Conservation (phyloP, 1,140 invertebrate genomes). For the Centruroides sculpturatus region DNA sequence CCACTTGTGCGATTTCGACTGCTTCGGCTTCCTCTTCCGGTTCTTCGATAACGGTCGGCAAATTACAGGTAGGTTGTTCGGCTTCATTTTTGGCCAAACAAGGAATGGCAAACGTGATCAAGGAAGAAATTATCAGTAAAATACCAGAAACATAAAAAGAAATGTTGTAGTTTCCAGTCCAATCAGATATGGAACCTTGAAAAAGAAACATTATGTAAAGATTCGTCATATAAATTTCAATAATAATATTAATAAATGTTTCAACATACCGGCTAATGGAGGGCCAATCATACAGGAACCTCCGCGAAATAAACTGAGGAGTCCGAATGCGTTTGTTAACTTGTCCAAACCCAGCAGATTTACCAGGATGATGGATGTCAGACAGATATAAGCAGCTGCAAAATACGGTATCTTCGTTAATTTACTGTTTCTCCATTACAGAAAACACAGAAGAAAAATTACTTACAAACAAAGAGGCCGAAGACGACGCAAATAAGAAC, state of each 20-base stretch:
- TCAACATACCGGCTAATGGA: conserved; percentile 19
- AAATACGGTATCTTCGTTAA: conserved; percentile 1
- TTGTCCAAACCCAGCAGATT: conserved; percentile 83
- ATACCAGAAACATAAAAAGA: conserved; percentile 84
- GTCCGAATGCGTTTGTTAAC: conserved; percentile 85
- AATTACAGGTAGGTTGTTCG: too few relatives aligned
- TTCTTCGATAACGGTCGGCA: too few relatives aligned
- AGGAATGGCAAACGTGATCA: background rate
- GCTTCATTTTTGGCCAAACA: too few relatives aligned
- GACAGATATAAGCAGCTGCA: conserved; percentile 13
- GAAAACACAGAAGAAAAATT: conserved; percentile 6
- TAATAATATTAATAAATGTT: background rate
- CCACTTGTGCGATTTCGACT: too few relatives aligned
- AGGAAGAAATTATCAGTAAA: conserved; percentile 64
- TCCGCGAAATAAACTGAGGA: conserved; percentile 84
- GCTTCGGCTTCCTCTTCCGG: too few relatives aligned
- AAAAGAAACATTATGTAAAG: background rate
- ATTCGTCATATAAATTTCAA: conserved; percentile 5
- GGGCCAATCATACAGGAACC: conserved; percentile 30
- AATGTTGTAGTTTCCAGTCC: conserved; percentile 59
- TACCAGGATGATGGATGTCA: conserved; percentile 78
- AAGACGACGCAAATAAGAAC: conserved; percentile 78
- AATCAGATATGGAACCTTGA: conserved; percentile 60
- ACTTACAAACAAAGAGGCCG: conserved; percentile 90
- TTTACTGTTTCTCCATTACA: background rate